Percentiles rank a stretch among this genome's conserved stretches.
Evolutionary conservation across 2,797 vertebrate genomes (phyloP).

Genomic region (Nannoperca australis): DNA sequence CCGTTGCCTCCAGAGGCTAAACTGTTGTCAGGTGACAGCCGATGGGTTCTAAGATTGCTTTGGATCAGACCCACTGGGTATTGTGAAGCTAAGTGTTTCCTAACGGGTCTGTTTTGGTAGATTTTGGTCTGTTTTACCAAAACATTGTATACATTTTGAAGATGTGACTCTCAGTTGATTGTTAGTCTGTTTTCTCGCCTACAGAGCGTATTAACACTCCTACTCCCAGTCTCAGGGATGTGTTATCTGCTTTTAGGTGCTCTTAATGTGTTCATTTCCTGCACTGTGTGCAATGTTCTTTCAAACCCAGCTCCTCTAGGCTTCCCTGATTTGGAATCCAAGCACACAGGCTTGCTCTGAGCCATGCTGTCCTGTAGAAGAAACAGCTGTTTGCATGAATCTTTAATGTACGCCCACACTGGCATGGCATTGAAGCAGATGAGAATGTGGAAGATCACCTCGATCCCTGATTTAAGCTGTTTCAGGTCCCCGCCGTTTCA

Average conservation of each 20-base stretch:
- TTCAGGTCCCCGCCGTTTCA: constrained; percentile 51
- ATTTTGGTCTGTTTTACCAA: background rate
- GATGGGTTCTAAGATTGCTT: background rate
- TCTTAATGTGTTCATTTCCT: constrained; percentile 17
- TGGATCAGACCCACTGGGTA: background rate
- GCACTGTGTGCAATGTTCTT: background rate
- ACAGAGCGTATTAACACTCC: background rate
- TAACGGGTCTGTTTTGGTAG: background rate
- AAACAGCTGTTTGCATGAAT: constrained; percentile 86
- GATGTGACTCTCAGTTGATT: background rate
- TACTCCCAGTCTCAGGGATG: background rate
- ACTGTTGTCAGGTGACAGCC: too few relatives aligned
- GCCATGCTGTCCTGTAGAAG: constrained; percentile 67
- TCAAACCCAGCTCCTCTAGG: constrained; percentile 30
- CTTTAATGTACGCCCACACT: constrained; percentile 79
- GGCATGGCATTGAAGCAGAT: constrained; percentile 54
- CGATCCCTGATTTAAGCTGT: constrained; percentile 57
- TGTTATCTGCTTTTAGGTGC: background rate
- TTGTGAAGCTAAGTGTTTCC: background rate
- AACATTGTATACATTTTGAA: background rate
- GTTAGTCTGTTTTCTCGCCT: background rate
- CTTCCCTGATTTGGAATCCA: constrained; percentile 67
- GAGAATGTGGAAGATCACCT: constrained; percentile 60
- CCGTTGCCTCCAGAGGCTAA: too few relatives aligned
- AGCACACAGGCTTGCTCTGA: constrained; percentile 56